Conservation (phyloP, 2,113 vertebrate genomes). For the Colius striatus region DNA sequence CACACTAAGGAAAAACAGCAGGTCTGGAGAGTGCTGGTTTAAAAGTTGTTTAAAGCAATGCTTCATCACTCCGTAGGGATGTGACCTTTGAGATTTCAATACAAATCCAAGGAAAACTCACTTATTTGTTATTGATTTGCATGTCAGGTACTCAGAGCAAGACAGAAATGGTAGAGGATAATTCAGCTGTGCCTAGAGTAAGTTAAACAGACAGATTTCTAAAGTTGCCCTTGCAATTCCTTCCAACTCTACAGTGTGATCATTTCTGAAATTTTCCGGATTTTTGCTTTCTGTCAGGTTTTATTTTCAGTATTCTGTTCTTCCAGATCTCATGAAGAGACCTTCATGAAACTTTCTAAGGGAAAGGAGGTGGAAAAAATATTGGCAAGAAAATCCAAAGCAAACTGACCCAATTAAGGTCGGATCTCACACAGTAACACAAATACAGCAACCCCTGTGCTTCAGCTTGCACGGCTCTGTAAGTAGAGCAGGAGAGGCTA, state of each 20-base stretch:
- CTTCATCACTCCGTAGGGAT: background rate
- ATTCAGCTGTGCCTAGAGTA: background rate
- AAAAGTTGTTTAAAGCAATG: background rate
- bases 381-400: background rate
- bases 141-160: background rate
- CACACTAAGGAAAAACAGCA: background rate
- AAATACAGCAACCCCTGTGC: background rate
- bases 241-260: background rate
- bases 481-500: background rate
- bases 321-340: background rate
- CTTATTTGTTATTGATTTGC: background rate
- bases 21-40: background rate
- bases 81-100: slow-evolving; percentile 15
- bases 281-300: background rate
- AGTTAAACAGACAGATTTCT: background rate
- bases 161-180: background rate
- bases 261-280: background rate
- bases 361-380: background rate
- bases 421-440: background rate
- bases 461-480: background rate
- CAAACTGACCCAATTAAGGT: background rate
- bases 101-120: background rate
- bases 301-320: background rate
- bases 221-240: background rate
- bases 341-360: background rate